Percentiles rank a stretch among this genome's conserved stretches.
Evolutionary conservation across 1,140 invertebrate genomes (phyloP).

Genomic region (Pissodes strobi): DNA sequence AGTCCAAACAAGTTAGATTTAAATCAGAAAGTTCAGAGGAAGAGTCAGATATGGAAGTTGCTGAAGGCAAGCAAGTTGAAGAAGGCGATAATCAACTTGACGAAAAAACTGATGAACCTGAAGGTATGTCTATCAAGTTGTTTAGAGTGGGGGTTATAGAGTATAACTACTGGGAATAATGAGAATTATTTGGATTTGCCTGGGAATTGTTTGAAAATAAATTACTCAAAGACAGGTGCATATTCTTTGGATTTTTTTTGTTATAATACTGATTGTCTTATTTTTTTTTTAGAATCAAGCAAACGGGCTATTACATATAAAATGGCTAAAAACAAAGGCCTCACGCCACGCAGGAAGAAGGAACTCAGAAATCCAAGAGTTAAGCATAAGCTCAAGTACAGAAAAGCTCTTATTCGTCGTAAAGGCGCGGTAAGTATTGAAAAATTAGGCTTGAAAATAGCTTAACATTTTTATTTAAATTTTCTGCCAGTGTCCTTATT

Average conservation of each 20-base stretch:
- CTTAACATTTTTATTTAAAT: too few relatives aligned
- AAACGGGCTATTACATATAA: slow-evolving; percentile 88
- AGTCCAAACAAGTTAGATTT: slow-evolving; percentile 37
- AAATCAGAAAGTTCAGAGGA: slow-evolving; percentile 33
- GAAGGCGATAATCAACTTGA: slow-evolving; percentile 42
- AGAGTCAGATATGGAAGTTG: slow-evolving; percentile 46
- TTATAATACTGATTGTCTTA: too few relatives aligned
- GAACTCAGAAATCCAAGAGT: slow-evolving; percentile 92
- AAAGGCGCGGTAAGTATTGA: slow-evolving; percentile 84
- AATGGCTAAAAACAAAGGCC: slow-evolving; percentile 94
- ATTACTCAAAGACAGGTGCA: too few relatives aligned
- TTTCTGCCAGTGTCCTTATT: slow-evolving; percentile 12
- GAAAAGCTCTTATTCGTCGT: slow-evolving; percentile 86
- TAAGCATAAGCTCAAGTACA: slow-evolving; percentile 88
- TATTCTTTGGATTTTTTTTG: too few relatives aligned
- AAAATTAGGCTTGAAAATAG: too few relatives aligned
- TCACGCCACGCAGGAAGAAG: slow-evolving; percentile 87
- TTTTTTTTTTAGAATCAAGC: slow-evolving; percentile 49
- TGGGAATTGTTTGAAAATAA: too few relatives aligned
- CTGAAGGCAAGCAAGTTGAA: slow-evolving; percentile 40
- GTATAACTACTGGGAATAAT: too few relatives aligned
- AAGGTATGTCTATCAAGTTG: too few relatives aligned
- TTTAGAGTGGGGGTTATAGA: too few relatives aligned
- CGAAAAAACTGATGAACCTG: slow-evolving; percentile 35
- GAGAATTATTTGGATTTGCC: too few relatives aligned